phyloP scores from a whole-genome alignment of 2,888 invertebrate genomes.

The Agrotis puta region DNA sequence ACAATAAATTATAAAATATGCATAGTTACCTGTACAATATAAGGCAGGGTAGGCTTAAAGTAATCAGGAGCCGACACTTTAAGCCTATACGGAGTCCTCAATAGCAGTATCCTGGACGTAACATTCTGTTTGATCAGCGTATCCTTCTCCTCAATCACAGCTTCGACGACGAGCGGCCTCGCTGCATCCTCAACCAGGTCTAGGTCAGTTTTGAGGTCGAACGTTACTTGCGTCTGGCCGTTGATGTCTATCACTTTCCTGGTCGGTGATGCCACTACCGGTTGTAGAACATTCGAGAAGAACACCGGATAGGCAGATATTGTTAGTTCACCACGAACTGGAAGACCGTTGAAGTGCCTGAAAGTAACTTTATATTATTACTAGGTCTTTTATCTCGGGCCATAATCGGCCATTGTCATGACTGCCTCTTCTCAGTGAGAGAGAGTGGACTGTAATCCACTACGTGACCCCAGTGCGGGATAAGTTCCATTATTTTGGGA shows the following conservation, averaged over 20 bases:
- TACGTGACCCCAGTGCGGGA: too few species aligned
- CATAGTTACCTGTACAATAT: constrained; percentile 92
- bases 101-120: constrained; percentile 92
- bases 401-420: too few species aligned
- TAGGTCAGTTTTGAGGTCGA: constrained; percentile 94
- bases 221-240: constrained; percentile 93
- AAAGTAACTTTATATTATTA: constrained; percentile 14
- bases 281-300: constrained; percentile 95
- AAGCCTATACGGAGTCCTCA: constrained; percentile 90
- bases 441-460: too few species aligned
- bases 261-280: constrained; percentile 93
- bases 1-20: too few species aligned
- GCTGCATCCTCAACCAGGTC: constrained; percentile 95
- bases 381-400: too few species aligned
- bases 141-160: constrained; percentile 96
- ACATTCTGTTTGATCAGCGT: constrained; percentile 96
- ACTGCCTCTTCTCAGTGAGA: too few species aligned
- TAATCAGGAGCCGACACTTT: constrained; percentile 96
- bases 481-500: too few species aligned
- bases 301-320: constrained; percentile 96
- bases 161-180: constrained; percentile 95
- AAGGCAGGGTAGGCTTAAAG: constrained; percentile 97
- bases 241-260: constrained; percentile 93
- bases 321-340: constrained; percentile 96
- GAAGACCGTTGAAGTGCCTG: constrained; percentile 96